Conservation (phyloP, 2,888 invertebrate genomes). For the Macaria notata region DNA sequence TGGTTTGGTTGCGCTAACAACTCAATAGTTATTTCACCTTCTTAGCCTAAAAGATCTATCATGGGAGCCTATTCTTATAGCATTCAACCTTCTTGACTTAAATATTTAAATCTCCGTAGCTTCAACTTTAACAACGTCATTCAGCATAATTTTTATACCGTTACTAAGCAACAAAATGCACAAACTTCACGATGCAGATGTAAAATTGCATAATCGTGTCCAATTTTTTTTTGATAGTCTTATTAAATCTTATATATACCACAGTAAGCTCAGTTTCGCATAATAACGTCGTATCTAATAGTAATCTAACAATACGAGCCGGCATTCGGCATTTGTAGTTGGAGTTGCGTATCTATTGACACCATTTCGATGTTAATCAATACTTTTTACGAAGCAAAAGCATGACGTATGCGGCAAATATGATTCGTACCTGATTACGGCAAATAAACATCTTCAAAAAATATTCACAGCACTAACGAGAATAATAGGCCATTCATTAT, state of each 20-base stretch:
- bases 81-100: too few species aligned
- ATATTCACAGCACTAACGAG: slow-evolving; percentile 13
- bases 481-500: slow-evolving; percentile 25
- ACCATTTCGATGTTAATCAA: slow-evolving; percentile 51
- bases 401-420: slow-evolving; percentile 30
- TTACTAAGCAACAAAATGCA: slow-evolving; percentile 74
- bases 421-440: slow-evolving; percentile 27
- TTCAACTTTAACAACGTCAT: slow-evolving; percentile 1
- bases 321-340: slow-evolving; percentile 7
- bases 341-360: slow-evolving; percentile 25
- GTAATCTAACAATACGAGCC: slow-evolving; percentile 3
- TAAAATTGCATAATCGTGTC: slow-evolving; percentile 40
- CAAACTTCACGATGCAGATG: slow-evolving; percentile 58
- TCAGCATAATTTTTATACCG: slow-evolving; percentile 29
- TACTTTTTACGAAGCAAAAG: slow-evolving; percentile 42
- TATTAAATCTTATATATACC: slow-evolving; percentile 3
- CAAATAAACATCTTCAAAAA: slow-evolving; percentile 20
- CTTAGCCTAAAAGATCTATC: too few species aligned
- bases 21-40: too few species aligned
- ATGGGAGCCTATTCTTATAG: too few species aligned
- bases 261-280: slow-evolving; percentile 5
- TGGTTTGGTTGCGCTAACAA: too few species aligned
- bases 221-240: slow-evolving; percentile 17
- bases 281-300: neutral
- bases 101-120: neutral